Conservation (phyloP, 2,797 vertebrate species). For the Halcyon leucocephala region DNA sequence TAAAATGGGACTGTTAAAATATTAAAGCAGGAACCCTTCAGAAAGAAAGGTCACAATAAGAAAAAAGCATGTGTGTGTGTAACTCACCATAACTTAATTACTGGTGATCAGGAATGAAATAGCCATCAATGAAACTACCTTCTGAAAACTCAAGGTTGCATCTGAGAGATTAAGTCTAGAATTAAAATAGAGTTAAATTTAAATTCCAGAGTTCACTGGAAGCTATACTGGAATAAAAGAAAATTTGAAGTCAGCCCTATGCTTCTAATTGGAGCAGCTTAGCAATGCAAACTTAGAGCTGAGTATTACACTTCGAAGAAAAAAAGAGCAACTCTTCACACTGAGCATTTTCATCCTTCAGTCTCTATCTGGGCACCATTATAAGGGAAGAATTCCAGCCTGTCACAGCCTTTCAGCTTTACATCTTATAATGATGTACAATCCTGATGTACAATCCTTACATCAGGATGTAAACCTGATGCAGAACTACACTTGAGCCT, state of each 20-base stretch:
- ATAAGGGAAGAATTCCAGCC: conserved; percentile 25
- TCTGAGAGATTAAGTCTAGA: not conserved
- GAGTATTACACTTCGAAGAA: not conserved
- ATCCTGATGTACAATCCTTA: no score
- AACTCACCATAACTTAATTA: not conserved
- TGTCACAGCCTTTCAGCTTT: not conserved
- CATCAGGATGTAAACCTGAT: no score
- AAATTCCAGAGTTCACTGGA: not conserved
- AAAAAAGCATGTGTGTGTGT: not conserved
- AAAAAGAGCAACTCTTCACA: not conserved
- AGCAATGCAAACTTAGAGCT: not conserved
- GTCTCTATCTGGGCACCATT: conserved; percentile 4
- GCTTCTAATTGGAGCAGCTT: not conserved
- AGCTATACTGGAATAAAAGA: not conserved
- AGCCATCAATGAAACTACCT: not conserved
- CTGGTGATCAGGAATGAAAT: not conserved
- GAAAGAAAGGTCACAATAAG: not conserved
- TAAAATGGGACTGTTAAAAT: not conserved
- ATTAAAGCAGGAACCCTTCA: not conserved
- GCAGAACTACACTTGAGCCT: not conserved
- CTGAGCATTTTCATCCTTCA: conserved; percentile 29
- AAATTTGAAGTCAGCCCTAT: not conserved
- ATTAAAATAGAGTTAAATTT: not conserved
- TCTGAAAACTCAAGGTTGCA: not conserved
- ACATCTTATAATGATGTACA: not conserved